Base-by-base conservation (phyloP, 2,797 vertebrate species). In the Anabas testudineus region DNA sequence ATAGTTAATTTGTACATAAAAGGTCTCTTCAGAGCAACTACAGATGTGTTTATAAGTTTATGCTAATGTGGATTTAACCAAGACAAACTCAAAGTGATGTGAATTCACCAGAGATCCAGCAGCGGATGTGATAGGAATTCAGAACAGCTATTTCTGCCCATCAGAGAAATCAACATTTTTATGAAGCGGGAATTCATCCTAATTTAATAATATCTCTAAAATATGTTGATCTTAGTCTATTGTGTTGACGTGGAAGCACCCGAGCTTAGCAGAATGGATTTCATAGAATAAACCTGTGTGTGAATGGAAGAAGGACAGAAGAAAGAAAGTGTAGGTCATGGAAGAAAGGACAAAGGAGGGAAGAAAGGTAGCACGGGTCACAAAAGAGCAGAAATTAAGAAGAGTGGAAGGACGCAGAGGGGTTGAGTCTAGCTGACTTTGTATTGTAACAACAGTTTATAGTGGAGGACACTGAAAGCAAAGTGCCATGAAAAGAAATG, bases 111-210 rank as follows among this genome's bases (percentile, higher is more conserved):
- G 73, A 80, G 82, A 56, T 67, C 30, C 47, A 2, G 2, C 46
- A 4, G 60, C 22, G 49, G 64, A 66, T 59, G 78, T 15, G 22
- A 60, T 36, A 56, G 51, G 74, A 87, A 81, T 79, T 67, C 47
- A 55, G 73, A 79, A 67, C 71, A 42, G 24, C 2, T 9, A 49
- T 71, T 70, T 75, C 48, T 74, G 60, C 62, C 72, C 89, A 76
- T 89, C 80, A 76, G 87, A 90, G 82, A 85, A 89, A 90, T 88
- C 85, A 86, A 81, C 84, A 74, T 75, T 88, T 88, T 87, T 78
- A 87, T 74, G 81, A 83, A 76, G n/a, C n/a, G 69, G 83, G 78
- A 81, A 86, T 82, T 85, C 71, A 76, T 77, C 76, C 71, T 80
- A 70, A 22, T 67, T 67, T 84, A 72, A 82, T 79, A 74, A 82